Evolutionary conservation across 2,113 vertebrate genomes (phyloP).

Genomic region (Nycticebus coucang): DNA sequence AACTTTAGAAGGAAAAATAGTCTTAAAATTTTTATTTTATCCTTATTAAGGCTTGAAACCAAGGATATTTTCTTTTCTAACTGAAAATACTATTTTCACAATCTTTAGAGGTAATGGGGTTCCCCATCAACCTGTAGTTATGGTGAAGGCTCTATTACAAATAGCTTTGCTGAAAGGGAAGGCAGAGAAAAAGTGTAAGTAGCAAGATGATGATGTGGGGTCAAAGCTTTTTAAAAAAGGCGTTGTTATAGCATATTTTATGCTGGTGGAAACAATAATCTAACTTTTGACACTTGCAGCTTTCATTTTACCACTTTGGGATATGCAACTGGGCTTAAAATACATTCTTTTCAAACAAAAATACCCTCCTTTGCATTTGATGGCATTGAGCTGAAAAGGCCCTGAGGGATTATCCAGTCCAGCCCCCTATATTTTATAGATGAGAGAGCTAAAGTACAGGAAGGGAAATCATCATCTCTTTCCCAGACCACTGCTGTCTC

Average conservation of each 20-base stretch:
- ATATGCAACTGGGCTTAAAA: background rate
- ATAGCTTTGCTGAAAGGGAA: background rate
- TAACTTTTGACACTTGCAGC: background rate
- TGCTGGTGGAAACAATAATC: background rate
- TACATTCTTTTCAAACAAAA: background rate
- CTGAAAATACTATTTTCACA: background rate
- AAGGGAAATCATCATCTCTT: no score
- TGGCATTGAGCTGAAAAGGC: background rate
- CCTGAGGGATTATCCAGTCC: background rate
- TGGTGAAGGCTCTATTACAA: background rate
- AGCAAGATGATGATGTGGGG: background rate
- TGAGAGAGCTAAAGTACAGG: background rate
- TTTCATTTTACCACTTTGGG: background rate
- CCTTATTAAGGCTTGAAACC: background rate
- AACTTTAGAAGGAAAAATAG: background rate
- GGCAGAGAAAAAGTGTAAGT: background rate
- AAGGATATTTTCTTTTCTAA: constrained; percentile 7
- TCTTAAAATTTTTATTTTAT: background rate
- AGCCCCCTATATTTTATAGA: background rate
- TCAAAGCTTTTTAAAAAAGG: background rate
- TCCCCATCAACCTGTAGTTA: background rate
- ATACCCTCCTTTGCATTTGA: background rate
- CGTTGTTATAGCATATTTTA: background rate
- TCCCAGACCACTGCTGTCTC: background rate
- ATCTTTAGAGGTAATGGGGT: background rate